phyloP scores from a whole-genome alignment of 2,888 invertebrate genomes.

The Pegoplata infirma region DNA sequence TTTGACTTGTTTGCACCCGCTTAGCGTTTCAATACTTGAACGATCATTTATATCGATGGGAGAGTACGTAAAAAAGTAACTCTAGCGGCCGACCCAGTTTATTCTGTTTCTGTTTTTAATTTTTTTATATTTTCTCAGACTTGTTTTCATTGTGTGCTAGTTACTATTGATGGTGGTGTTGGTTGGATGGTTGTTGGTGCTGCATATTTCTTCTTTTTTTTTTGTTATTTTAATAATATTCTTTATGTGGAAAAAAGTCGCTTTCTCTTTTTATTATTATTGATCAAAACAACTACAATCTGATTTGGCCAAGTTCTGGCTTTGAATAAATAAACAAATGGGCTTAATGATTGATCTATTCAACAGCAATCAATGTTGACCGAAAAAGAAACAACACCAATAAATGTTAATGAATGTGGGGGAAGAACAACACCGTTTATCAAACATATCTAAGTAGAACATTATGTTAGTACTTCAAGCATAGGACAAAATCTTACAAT shows the following conservation, averaged over 20 bases:
- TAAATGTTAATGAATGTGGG: not conserved
- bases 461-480: too few relatives aligned
- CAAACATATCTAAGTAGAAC: too few relatives aligned
- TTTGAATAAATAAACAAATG: conserved; percentile 58
- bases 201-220: conserved; percentile 39
- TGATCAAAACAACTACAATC: conserved; percentile 41
- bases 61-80: conserved; percentile 22
- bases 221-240: conserved; percentile 42
- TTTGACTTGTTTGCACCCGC: conserved; percentile 7
- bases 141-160: conserved; percentile 59
- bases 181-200: too few relatives aligned
- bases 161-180: conserved; percentile 36
- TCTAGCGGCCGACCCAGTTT: conserved; percentile 59
- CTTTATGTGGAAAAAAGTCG: conserved; percentile 61
- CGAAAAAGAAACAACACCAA: conserved; percentile 31
- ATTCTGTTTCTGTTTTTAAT: conserved; percentile 41
- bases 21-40: conserved; percentile 26
- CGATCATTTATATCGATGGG: not conserved
- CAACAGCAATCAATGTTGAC: conserved; percentile 34
- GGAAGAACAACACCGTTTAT: not conserved
- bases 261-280: conserved; percentile 62
- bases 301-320: conserved; percentile 60
- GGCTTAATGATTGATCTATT: conserved; percentile 55
- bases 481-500: too few relatives aligned
- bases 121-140: conserved; percentile 54